Evolutionary conservation across 1,140 invertebrate genomes (phyloP), one percentile per base, ranked within the genome.

Genomic region (Saccostrea glomerata): DNA sequence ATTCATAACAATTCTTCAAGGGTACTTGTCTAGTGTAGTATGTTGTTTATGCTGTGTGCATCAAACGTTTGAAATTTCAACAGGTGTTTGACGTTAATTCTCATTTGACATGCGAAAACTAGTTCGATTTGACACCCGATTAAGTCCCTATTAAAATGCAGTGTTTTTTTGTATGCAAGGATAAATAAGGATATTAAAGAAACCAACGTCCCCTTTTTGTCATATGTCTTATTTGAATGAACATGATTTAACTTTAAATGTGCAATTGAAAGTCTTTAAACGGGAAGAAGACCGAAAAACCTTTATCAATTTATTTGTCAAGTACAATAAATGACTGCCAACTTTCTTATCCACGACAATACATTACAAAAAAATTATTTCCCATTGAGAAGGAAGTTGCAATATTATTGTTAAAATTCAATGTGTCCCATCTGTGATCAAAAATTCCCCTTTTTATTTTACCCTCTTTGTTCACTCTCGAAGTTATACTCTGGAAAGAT

Each of bases 31-130:
- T 77, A 77, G 25, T 36, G 70, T 77, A 77, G 25, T 36, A 25
- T 77, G 70, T 77, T 77, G 70, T 77, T 77, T 77, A 77, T 77
- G 70, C 70, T 77, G 25, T 30, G 25, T 77, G 70, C 70, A 77
- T 77, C 70, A 77, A 77, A 77, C 70, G 70, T 36, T 36, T 77
- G 70, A 36, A 77, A 77, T 30, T 30, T 30, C 70, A 77, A 77
- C 70, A 77, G 70, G 70, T 77, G 70, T 77, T 77, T 77, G 70
- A 77, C 70, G 25, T 77, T 77, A 77, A 77, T 77, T 77, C 70
- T 77, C 70, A 77, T 23, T 25, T 77, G 70, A 77, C 70, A 77
- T 77, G 70, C 30, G 15, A 77, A 13, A 25, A 77, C 70, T 77
- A 36, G 70, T 77, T 77, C 70, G 70, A 77, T 77, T 77, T 77